Conservation (phyloP, 1,140 invertebrate genomes). For the Pseudobourletiella spinata region DNA sequence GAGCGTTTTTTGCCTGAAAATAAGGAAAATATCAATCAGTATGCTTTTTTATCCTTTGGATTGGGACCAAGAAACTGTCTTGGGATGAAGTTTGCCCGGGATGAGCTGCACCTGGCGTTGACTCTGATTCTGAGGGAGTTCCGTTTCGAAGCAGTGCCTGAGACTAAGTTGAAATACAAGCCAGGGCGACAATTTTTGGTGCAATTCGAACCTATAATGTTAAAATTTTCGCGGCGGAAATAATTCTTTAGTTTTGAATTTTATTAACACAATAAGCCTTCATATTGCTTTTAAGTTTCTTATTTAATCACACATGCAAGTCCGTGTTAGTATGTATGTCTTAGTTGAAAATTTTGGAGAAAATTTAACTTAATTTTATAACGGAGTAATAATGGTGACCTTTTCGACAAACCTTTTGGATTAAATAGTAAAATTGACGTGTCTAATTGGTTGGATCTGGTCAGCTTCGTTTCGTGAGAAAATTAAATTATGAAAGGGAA, state of each 20-base stretch:
- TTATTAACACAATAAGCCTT: too few species aligned
- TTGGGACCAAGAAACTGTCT: conserved; percentile 41
- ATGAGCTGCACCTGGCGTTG: conserved; percentile 45
- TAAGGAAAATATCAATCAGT: conserved; percentile 19
- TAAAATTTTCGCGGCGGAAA: not conserved
- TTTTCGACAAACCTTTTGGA: too few species aligned
- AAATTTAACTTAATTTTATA: too few species aligned
- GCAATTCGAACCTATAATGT: not conserved
- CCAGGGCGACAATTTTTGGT: conserved; percentile 2
- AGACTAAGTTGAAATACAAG: conserved; percentile 11
- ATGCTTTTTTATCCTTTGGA: conserved; percentile 24
- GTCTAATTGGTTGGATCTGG: too few species aligned
- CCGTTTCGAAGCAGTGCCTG: conserved; percentile 5
- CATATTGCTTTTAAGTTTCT: too few species aligned
- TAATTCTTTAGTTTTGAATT: too few species aligned
- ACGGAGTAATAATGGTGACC: too few species aligned
- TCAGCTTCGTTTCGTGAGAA: too few species aligned
- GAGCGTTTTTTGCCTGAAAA: conserved; percentile 24
- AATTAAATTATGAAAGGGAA: too few species aligned
- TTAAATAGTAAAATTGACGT: too few species aligned
- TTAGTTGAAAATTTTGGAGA: too few species aligned
- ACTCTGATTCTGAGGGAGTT: conserved; percentile 22
- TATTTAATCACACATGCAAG: too few species aligned
- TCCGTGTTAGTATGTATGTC: conserved; percentile 30
- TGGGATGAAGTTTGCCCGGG: conserved; percentile 47